A percentile compares a stretch with the other conserved stretches of the same genome.
Evolutionary conservation across 1,140 invertebrate genomes (phyloP).

Genomic region (Luehdorfia chinensis): DNA sequence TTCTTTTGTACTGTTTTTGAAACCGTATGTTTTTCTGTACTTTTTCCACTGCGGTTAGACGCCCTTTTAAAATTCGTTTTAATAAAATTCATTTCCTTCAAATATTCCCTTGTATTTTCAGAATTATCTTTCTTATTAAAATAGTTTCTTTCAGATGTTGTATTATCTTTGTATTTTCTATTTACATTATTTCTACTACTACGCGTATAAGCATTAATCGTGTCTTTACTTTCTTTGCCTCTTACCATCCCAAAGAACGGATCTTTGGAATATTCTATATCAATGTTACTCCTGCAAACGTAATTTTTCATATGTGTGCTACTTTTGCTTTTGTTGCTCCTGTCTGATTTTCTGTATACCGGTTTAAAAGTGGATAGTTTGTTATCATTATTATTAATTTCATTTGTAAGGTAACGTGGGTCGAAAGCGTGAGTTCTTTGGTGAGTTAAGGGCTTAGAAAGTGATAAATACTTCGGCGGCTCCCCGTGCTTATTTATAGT

Average conservation of each 20-base stretch:
- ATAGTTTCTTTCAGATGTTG: too few species aligned
- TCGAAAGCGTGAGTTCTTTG: constrained; percentile 70
- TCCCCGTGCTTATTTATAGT: constrained; percentile 74
- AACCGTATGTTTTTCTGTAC: constrained; percentile 24
- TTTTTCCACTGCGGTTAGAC: constrained; percentile 34
- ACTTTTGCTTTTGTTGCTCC: constrained; percentile 40
- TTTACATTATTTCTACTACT: constrained; percentile 35
- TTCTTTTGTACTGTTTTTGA: constrained; percentile 19
- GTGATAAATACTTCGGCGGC: constrained; percentile 73
- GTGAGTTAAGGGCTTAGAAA: constrained; percentile 71
- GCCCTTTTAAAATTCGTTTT: constrained; percentile 29
- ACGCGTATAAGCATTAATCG: constrained; percentile 26
- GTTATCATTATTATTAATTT: constrained; percentile 57
- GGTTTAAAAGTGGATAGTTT: constrained; percentile 49
- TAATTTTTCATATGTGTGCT: constrained; percentile 37
- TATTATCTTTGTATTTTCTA: constrained; percentile 40
- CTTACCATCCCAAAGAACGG: constrained; percentile 53
- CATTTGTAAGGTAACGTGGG: constrained; percentile 46
- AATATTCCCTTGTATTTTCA: background rate
- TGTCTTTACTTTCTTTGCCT: constrained; percentile 31
- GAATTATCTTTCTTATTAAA: constrained; percentile 27
- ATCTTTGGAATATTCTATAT: constrained; percentile 62
- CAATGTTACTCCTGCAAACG: constrained; percentile 52
- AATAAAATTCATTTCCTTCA: constrained; percentile 16
- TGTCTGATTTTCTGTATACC: constrained; percentile 56